Conservation (phyloP, 2,797 vertebrate species). For the Tenualosa ilisha region DNA sequence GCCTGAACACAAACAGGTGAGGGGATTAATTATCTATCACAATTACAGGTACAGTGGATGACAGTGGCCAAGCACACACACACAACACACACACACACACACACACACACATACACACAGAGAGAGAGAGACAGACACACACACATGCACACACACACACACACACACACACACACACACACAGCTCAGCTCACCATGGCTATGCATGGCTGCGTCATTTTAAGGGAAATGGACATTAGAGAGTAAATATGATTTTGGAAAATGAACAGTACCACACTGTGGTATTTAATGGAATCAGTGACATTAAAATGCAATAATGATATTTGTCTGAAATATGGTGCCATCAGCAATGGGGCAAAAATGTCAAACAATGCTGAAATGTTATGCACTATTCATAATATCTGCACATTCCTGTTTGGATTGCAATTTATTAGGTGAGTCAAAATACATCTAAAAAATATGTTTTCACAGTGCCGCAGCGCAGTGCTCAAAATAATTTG, state of each 20-base stretch:
- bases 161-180: background rate
- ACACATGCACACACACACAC: background rate
- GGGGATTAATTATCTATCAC: background rate
- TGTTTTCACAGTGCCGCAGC: background rate
- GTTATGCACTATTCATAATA: background rate
- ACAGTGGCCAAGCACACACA: background rate
- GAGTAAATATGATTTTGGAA: slow-evolving; percentile 6
- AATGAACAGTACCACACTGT: background rate
- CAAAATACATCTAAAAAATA: background rate
- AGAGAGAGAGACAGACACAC: background rate
- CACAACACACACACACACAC: too few relatives aligned
- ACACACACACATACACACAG: background rate
- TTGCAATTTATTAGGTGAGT: background rate
- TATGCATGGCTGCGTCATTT: background rate
- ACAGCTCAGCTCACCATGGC: background rate
- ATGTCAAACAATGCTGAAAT: slow-evolving; percentile 2
- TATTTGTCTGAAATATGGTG: slow-evolving; percentile 50
- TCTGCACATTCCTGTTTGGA: background rate
- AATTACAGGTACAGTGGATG: background rate
- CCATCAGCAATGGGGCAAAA: slow-evolving; percentile 13
- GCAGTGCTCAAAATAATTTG: background rate
- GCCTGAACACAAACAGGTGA: slow-evolving; percentile 4
- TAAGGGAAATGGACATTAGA: slow-evolving; percentile 14
- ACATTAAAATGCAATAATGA: slow-evolving; percentile 54
- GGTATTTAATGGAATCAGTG: slow-evolving; percentile 25